phyloP scores from a whole-genome alignment of 2,797 vertebrate species.

The Caiman crocodilus region DNA sequence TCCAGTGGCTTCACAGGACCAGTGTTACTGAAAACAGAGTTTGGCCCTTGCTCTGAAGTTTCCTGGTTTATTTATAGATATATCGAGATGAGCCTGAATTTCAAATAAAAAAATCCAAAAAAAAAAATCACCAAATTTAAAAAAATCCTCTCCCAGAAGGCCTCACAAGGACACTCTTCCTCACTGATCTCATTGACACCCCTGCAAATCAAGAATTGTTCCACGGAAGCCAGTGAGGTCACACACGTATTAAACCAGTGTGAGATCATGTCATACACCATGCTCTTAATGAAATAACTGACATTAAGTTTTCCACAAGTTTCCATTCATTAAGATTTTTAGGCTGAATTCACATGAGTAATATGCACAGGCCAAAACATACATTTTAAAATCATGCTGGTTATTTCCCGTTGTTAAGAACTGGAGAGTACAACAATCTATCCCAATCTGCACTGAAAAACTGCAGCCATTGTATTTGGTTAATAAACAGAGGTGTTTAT shows the following conservation, averaged over 20 bases:
- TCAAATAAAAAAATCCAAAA: neutral
- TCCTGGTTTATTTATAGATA: conserved; percentile 32
- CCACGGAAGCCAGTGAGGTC: conserved; percentile 45
- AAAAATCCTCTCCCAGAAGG: conserved; percentile 28
- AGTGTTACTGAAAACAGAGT: conserved; percentile 8
- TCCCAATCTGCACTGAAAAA: neutral
- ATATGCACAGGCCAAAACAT: conserved; percentile 56
- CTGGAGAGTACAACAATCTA: conserved; percentile 47
- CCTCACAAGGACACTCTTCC: conserved; percentile 25
- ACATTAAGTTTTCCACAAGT: conserved; percentile 45
- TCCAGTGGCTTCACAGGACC: neutral
- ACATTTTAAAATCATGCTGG: conserved; percentile 63
- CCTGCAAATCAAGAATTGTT: conserved; percentile 32
- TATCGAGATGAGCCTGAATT: neutral
- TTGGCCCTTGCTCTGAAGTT: conserved; percentile 17
- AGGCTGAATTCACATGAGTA: conserved; percentile 49
- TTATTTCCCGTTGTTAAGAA: conserved; percentile 68
- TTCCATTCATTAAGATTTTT: conserved; percentile 69
- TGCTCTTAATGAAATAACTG: conserved; percentile 61
- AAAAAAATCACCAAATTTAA: neutral
- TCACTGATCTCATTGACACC: conserved; percentile 56
- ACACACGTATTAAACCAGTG: conserved; percentile 5
- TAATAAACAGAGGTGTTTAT: conserved; percentile 73
- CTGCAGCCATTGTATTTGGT: conserved; percentile 44
- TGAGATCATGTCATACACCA: conserved; percentile 63